Evolutionary conservation across 2,113 vertebrate species (phyloP).

Genomic region (Pseudorhombus dupliciocellatus): DNA sequence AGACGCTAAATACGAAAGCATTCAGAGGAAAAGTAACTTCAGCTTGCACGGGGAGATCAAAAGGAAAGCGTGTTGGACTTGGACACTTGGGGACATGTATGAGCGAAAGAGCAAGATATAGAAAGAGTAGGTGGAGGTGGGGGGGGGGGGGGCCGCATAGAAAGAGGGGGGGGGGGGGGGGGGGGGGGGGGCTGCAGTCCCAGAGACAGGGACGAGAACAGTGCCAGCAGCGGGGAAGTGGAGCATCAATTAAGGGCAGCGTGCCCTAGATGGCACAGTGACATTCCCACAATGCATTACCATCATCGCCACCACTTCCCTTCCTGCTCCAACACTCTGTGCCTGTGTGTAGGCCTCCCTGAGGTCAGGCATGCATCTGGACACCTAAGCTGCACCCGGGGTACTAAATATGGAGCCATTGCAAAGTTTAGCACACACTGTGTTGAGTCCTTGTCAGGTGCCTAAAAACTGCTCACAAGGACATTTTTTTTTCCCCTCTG

Average conservation of each 20-base stretch:
- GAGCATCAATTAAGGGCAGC: conserved; percentile 83
- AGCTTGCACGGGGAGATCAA: conserved; percentile 1
- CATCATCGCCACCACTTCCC: conserved; percentile 32
- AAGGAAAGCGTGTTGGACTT: neutral
- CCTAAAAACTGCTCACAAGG: neutral
- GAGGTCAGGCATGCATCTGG: neutral
- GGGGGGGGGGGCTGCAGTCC: conserved; percentile 51
- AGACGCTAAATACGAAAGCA: conserved; percentile 50
- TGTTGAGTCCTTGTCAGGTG: neutral
- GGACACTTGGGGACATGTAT: conserved; percentile 1
- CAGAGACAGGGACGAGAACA: conserved; percentile 69
- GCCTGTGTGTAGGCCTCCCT: conserved; percentile 8
- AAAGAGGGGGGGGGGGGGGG: neutral
- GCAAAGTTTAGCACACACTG: neutral
- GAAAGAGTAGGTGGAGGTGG: neutral
- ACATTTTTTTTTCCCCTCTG: neutral
- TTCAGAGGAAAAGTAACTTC: conserved; percentile 21
- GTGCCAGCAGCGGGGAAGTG: conserved; percentile 75
- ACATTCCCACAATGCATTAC: conserved; percentile 72
- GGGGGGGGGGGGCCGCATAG: conserved; percentile 33
- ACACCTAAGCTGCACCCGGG: neutral
- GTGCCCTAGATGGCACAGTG: conserved; percentile 72
- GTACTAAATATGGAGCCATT: neutral
- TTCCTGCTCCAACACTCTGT: conserved; percentile 20
- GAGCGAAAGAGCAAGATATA: conserved; percentile 32